A percentile compares a stretch with the other conserved stretches of the same genome.
These are phyloP conservation scores for Orthonyx spaldingii DNA, from an alignment of 2,113 vertebrate genomes.

Conservation along the genomic window DNA sequence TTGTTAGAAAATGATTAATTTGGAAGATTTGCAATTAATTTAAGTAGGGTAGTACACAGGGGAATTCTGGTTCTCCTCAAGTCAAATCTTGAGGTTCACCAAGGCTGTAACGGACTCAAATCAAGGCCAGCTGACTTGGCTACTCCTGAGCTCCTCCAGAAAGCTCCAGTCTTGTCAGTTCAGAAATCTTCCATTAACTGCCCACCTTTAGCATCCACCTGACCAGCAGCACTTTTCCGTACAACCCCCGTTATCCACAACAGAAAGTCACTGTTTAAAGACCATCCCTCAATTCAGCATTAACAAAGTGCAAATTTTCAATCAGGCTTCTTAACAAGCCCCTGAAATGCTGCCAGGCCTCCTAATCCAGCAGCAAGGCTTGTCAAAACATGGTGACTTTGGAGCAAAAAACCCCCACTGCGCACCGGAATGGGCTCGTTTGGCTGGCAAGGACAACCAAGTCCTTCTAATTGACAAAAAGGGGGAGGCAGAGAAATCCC, in stretches of 20 bases:
- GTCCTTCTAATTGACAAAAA: background rate
- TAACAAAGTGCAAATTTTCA: background rate
- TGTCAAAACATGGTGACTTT: background rate
- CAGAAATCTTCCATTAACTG: background rate
- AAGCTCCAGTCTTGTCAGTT: background rate
- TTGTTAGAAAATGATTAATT: background rate
- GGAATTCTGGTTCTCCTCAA: background rate
- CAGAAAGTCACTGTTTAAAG: background rate
- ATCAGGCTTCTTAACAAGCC: background rate
- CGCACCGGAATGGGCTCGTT: background rate
- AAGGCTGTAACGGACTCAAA: background rate
- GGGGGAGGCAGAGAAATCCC: background rate
- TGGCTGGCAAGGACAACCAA: background rate
- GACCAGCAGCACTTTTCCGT: background rate
- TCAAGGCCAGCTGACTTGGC: background rate
- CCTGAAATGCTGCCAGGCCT: background rate
- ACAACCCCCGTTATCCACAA: background rate
- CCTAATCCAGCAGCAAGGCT: background rate
- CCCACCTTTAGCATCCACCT: background rate
- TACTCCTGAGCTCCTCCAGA: background rate
- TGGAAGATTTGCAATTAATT: background rate
- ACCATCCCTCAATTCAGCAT: background rate
- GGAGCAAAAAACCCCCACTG: background rate
- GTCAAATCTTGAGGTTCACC: background rate
- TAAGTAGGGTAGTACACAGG: background rate